Evolutionary conservation across 2,113 vertebrate genomes (phyloP).

Genomic region (Miniopterus natalensis): DNA sequence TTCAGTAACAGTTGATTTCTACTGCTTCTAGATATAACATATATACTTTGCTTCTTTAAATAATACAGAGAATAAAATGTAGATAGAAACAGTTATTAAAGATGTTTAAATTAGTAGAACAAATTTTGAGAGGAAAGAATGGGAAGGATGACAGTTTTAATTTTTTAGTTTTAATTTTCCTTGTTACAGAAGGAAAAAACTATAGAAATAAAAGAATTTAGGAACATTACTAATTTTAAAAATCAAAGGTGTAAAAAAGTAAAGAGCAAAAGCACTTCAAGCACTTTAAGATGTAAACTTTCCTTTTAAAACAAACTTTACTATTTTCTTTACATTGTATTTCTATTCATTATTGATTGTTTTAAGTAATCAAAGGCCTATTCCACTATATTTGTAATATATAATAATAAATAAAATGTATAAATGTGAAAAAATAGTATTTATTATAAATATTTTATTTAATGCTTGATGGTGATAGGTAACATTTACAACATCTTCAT

Average conservation of each 20-base stretch:
- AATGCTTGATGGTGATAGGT: background rate
- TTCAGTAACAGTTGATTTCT: background rate
- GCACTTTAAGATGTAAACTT: background rate
- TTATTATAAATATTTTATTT: constrained; percentile 58
- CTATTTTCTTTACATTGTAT: constrained; percentile 33
- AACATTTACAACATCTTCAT: background rate
- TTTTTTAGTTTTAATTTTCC: constrained; percentile 33
- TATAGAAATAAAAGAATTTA: constrained; percentile 12
- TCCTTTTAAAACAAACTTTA: constrained; percentile 49
- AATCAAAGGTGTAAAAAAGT: constrained; percentile 20
- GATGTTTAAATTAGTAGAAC: constrained; percentile 42
- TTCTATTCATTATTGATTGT: background rate
- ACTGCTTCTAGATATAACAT: constrained; percentile 28
- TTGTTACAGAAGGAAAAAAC: constrained; percentile 39
- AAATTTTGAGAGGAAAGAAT: constrained; percentile 34
- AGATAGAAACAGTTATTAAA: constrained; percentile 39
- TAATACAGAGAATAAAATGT: constrained; percentile 44
- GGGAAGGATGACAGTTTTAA: background rate
- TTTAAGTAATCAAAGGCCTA: constrained; percentile 49
- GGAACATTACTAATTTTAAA: constrained; percentile 24
- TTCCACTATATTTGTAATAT: background rate
- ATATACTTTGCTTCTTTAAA: constrained; percentile 57
- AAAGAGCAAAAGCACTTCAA: constrained; percentile 43
- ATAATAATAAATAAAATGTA: constrained; percentile 58
- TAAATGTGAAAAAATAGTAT: constrained; percentile 21